phyloP scores from a whole-genome alignment of 2,113 vertebrate species.

The Lutjanus erythropterus region DNA sequence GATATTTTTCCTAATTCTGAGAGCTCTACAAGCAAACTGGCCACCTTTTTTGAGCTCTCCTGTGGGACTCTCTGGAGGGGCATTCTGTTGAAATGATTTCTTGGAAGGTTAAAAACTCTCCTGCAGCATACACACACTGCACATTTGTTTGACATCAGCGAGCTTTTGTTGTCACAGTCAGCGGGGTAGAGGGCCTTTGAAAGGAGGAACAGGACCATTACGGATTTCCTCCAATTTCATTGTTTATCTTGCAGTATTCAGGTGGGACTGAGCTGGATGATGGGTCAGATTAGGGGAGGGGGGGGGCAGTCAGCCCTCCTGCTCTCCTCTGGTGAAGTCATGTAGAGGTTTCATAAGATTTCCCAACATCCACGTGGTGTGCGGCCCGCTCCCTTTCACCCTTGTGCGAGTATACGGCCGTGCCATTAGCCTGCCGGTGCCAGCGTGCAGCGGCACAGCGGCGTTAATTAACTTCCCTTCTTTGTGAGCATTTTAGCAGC shows the following conservation, averaged over 20 bases:
- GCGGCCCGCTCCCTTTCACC: constrained; percentile 61
- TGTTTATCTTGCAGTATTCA: constrained; percentile 70
- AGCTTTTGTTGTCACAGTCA: constrained; percentile 51
- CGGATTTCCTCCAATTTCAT: constrained; percentile 72
- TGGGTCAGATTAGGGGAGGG: constrained; percentile 63
- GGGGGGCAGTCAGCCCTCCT: constrained; percentile 49
- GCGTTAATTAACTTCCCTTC: constrained; percentile 83
- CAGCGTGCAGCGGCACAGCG: constrained; percentile 57
- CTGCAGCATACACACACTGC: constrained; percentile 1
- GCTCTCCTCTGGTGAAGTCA: constrained; percentile 66
- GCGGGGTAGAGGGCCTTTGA: constrained; percentile 54
- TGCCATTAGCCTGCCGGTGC: constrained; percentile 71
- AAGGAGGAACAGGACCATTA: constrained; percentile 64
- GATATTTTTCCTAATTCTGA: constrained; percentile 27
- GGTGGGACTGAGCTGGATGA: constrained; percentile 57
- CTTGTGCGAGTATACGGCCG: constrained; percentile 63
- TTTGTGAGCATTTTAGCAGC: constrained; percentile 66
- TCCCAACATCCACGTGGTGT: constrained; percentile 51
- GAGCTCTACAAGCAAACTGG: constrained; percentile 24
- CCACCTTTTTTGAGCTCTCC: constrained; percentile 15
- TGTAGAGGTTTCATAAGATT: constrained; percentile 69
- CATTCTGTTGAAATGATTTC: constrained; percentile 19
- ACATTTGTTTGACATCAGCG: constrained; percentile 57
- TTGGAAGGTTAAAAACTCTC: constrained; percentile 31
- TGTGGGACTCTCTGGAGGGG: constrained; percentile 17